Evolutionary conservation across 1,140 invertebrate species (phyloP), one percentile per base, ranked within the genome.

Genomic region (Apis dorsata): DNA sequence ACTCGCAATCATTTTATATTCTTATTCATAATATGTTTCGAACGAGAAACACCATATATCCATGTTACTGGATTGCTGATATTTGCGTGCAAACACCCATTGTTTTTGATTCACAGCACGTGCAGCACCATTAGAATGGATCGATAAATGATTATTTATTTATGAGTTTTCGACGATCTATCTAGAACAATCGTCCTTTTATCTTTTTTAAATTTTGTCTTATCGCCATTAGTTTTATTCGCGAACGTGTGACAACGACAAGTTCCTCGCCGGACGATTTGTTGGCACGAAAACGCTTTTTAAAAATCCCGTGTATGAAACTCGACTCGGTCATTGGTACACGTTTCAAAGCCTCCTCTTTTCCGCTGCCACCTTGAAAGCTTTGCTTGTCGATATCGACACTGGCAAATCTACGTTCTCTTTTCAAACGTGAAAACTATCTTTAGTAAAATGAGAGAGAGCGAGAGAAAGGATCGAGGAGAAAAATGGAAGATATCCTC

Each of bases 61-160:
- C 21, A n/a, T 24, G 63, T 34, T 44, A 1, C 15, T 12, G 17
- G 28, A 44, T 66, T 17, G 34, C 5, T 3, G n/a, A n/a, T 34
- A 65, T 65, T 7, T 0, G 63, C 51, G 13, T 21, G 13, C 68
- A 5, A 49, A 53, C 1, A 51, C 4, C 8, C 17, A 11, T 12
- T 59, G 24, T 73, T n/a, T 73, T 59, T 28, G 10, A 44, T 10
- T 57, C 53, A 17, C n/a, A 1, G 21, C 71, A 19, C 53, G 11
- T 19, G 21, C 15, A n/a, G 71, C 19, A 17, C 17, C 53, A 13
- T 44, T 59, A 59, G 9, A 28, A 12, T 28, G 28, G 60, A 57
- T 81, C 60, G 70, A 81, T 66, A 21, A 12, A 5, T 19, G 28
- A 34, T 81, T 57, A 74, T 74, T 59, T 74, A 57, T 74, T 74